These are phyloP conservation scores for Apocrypta bakeri DNA, from an alignment of 1,140 invertebrate species.

Conservation along the genomic window DNA sequence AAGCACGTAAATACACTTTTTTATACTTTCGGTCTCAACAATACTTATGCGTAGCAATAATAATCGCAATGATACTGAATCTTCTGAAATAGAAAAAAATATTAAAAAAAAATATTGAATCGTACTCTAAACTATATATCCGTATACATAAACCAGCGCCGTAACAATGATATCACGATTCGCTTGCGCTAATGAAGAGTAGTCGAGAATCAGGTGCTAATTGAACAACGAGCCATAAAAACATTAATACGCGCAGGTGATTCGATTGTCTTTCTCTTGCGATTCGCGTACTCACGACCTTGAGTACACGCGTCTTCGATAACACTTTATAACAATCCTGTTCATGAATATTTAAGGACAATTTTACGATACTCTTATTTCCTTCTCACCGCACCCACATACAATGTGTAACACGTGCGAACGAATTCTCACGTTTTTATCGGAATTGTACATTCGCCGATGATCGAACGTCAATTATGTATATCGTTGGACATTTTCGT, in stretches of 20 bases:
- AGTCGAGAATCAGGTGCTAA: background rate
- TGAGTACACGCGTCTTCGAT: background rate
- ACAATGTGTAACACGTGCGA: background rate
- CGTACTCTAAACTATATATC: too few species aligned
- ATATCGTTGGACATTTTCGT: too few species aligned
- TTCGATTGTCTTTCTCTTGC: background rate
- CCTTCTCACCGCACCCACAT: background rate
- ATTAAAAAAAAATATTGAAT: too few species aligned
- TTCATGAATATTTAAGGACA: conserved; percentile 39
- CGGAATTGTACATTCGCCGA: background rate
- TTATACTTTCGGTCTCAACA: too few species aligned
- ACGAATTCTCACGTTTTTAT: background rate
- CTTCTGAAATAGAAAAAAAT: too few species aligned
- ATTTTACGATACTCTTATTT: conserved; percentile 11
- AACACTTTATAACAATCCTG: background rate
- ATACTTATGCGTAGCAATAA: too few species aligned
- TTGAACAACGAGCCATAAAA: background rate
- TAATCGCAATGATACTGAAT: too few species aligned
- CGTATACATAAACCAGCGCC: background rate
- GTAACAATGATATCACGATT: background rate
- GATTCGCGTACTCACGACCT: background rate
- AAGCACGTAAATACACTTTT: too few species aligned
- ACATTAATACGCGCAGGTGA: too few species aligned
- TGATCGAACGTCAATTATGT: too few species aligned
- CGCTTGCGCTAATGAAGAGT: background rate